Percentiles rank a stretch among this genome's conserved stretches.
Conservation (phyloP, 1,140 invertebrate genomes). For the Monochamus saltuarius region DNA sequence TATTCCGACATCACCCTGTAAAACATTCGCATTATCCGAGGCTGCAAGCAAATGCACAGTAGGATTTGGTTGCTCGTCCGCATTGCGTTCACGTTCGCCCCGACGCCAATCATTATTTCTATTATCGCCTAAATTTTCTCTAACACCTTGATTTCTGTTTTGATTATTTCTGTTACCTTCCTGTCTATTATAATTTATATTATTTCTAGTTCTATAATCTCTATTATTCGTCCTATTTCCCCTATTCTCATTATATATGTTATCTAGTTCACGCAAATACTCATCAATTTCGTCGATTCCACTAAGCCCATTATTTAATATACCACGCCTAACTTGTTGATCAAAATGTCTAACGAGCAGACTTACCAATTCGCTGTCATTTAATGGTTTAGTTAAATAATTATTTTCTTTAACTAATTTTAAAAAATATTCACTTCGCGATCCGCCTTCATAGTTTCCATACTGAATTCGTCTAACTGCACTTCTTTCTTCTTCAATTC, state of each 20-base stretch:
- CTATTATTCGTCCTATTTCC: not conserved
- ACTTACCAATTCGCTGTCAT: too few species aligned
- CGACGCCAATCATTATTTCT: not conserved
- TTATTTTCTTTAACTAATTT: too few species aligned
- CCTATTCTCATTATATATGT: not conserved
- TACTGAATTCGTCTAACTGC: not conserved
- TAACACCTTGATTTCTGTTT: not conserved
- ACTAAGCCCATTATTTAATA: not conserved
- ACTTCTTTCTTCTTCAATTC: not conserved
- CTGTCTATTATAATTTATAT: not conserved
- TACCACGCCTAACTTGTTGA: slow-evolving; percentile 3
- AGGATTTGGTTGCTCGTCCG: not conserved
- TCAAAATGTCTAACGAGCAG: not conserved
- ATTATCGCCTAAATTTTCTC: not conserved
- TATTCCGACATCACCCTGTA: not conserved
- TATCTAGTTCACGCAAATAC: not conserved
- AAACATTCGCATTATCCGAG: too few species aligned
- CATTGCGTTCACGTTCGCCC: not conserved
- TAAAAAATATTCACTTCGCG: not conserved
- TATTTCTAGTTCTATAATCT: not conserved
- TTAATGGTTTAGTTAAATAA: too few species aligned
- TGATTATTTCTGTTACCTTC: not conserved
- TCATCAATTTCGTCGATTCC: not conserved
- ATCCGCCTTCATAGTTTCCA: not conserved
- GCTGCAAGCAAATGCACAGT: too few species aligned